These are phyloP conservation scores for Protodeltote pygarga DNA, from an alignment of 2,888 invertebrate species.

Conservation along the genomic window DNA sequence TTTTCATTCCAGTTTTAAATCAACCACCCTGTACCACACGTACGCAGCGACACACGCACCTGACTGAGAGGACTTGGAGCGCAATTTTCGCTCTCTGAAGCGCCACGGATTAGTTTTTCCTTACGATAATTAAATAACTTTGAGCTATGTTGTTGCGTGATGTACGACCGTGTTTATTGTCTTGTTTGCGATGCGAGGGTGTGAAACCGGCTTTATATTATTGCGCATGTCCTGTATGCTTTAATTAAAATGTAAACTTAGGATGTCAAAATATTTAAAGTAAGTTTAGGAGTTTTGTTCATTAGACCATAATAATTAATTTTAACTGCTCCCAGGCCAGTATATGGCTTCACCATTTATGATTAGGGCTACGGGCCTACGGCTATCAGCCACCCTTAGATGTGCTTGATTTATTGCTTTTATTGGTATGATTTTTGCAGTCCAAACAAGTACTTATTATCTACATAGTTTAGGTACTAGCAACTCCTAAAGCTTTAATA, in stretches of 20 bases:
- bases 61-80: conserved; percentile 67
- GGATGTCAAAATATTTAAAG: conserved; percentile 45
- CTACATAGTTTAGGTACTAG: too few relatives aligned
- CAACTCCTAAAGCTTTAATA: too few relatives aligned
- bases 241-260: conserved; percentile 50
- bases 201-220: conserved; percentile 62
- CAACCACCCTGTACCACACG: conserved; percentile 64
- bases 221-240: conserved; percentile 52
- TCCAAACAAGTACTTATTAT: too few relatives aligned
- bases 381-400: too few relatives aligned
- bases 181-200: conserved; percentile 57
- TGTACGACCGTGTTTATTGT: conserved; percentile 84
- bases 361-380: too few relatives aligned
- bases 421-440: too few relatives aligned
- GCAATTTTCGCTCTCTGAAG: conserved; percentile 79
- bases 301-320: too few relatives aligned
- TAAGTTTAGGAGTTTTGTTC: conserved; percentile 18
- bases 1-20: neutral
- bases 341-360: too few relatives aligned
- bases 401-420: too few relatives aligned
- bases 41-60: conserved; percentile 73
- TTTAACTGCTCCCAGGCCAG: too few relatives aligned
- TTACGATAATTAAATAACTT: conserved; percentile 86
- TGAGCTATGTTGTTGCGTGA: conserved; percentile 82
- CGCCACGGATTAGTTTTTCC: conserved; percentile 85